phyloP scores from a whole-genome alignment of 2,888 invertebrate genomes.

The Schizaphis graminum region DNA sequence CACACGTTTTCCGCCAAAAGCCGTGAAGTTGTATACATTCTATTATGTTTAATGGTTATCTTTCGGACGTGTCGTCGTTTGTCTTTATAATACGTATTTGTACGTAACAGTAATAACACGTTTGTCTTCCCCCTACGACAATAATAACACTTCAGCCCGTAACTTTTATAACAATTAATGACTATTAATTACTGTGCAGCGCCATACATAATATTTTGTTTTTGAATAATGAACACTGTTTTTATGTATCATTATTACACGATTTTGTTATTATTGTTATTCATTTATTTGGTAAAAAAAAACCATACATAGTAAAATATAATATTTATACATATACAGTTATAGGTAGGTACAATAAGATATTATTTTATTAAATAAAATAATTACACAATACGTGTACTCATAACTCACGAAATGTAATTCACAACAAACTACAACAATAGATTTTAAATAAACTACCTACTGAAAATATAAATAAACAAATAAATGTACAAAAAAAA shows the following conservation, averaged over 20 bases:
- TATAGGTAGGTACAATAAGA: too few species aligned
- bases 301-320: background rate
- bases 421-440: background rate
- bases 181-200: background rate
- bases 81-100: background rate
- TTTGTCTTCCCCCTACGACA: background rate
- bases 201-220: background rate
- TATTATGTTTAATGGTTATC: constrained; percentile 1
- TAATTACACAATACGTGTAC: background rate
- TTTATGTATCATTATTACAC: background rate
- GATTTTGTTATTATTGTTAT: background rate
- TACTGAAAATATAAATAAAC: background rate
- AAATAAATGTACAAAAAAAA: background rate
- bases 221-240: background rate
- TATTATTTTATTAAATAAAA: background rate
- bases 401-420: background rate
- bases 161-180: background rate
- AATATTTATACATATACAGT: too few species aligned
- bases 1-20: constrained; percentile 7
- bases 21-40: background rate
- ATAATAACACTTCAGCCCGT: background rate
- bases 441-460: background rate
- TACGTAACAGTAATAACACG: background rate
- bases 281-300: background rate
- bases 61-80: background rate